Base-by-base conservation (phyloP, 2,113 vertebrate genomes). In the Donacobius atricapilla region DNA sequence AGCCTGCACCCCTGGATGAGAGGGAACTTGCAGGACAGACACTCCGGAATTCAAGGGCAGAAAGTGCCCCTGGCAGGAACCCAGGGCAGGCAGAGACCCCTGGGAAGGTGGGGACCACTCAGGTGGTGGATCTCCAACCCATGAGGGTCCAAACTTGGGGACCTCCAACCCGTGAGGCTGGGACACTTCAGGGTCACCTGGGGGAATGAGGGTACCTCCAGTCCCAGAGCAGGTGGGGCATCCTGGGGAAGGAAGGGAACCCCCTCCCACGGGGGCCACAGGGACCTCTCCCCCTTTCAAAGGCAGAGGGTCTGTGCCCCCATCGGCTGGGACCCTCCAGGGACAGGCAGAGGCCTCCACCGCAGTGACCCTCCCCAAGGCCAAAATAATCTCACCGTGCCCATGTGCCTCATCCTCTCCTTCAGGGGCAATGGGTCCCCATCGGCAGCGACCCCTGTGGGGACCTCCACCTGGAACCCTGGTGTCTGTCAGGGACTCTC, bases 1-100 rank as follows among this genome's bases (percentile, higher is more conserved):
- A 54, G n/a, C n/a, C n/a, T n/a, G n/a, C n/a, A n/a, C n/a, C 16
- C 30, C 6, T 0, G 24, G 18, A 17, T 0, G 2, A 58, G 24
- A 57, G 24, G 71, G 19, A 44, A 40, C 7, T 13, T 27, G 14
- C 0, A 0, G 33, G 45, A 33, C 40, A 50, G 42, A 27, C 42
- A 42, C 13, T 35, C 42, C 13, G 0, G 1, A 4, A 3, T 17
- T 24, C 45, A 53, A 40, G 45, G 20, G n/a, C 53, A 81, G 21
- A 25, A 51, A 45, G 37, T 47, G 40, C 22, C 63, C n/a, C 35
- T 5, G 1, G 27, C 15, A 42, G 12, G 48, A 33, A 23, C 8
- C 12, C 24, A 18, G 33, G 28, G 30, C 71, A 47, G n/a, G 13
- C 45, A 54, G 40, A 40, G 48, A 35, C 30, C 20, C 33, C 17